phyloP scores from a whole-genome alignment of 2,888 invertebrate species.

The Rugalucina vietnamica region DNA sequence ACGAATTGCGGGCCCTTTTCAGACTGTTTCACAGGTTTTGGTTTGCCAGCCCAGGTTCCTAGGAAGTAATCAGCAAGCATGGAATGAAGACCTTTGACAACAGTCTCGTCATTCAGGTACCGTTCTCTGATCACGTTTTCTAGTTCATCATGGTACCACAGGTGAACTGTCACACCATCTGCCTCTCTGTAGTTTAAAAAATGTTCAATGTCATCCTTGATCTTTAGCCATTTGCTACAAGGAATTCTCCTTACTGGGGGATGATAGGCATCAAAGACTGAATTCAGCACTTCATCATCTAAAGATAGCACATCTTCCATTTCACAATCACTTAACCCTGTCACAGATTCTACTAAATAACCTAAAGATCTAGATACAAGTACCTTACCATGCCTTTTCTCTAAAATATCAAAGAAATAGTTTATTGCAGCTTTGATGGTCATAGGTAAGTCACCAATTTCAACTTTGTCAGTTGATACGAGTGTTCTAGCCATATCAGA shows the following conservation, averaged over 20 bases:
- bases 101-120: conserved; percentile 70
- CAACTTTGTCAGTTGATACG: conserved; percentile 60
- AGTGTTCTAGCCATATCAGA: conserved; percentile 69
- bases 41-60: conserved; percentile 76
- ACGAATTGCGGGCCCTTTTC: neutral
- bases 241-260: conserved; percentile 76
- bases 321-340: conserved; percentile 82
- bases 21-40: conserved; percentile 65
- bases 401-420: conserved; percentile 74
- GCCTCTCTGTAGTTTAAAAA: conserved; percentile 72
- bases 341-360: conserved; percentile 79
- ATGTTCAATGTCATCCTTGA: conserved; percentile 76
- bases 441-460: conserved; percentile 58
- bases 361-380: conserved; percentile 75
- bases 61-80: conserved; percentile 82
- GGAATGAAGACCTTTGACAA: conserved; percentile 73
- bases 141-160: conserved; percentile 76
- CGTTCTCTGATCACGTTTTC: conserved; percentile 67
- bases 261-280: conserved; percentile 65
- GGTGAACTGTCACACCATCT: conserved; percentile 78
- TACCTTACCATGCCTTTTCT: conserved; percentile 72
- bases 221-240: conserved; percentile 75
- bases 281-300: conserved; percentile 79
- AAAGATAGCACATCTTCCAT: conserved; percentile 83
- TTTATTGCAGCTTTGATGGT: conserved; percentile 68